Base-by-base conservation (phyloP, 2,113 vertebrate genomes). In the Sinosuthora webbiana region DNA sequence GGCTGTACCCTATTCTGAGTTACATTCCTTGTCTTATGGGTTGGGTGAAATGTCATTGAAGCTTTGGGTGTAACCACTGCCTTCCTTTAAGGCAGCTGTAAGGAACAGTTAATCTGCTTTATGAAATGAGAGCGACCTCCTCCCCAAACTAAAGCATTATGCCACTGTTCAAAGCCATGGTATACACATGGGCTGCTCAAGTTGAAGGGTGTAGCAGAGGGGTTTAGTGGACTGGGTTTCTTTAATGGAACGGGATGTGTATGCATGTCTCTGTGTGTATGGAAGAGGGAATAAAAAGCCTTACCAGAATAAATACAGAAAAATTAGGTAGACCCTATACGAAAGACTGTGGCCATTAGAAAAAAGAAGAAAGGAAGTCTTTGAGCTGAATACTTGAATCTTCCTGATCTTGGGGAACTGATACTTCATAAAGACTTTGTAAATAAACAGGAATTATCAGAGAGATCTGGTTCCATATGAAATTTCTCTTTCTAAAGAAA, bases 101-200 rank as follows among this genome's bases (percentile, higher is more conserved):
- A 94, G 87, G 85, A 91, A 53, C 77, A 84, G 77, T 84, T 91
- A 89, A 87, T 88, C 65, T 78, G 78, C 65, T 95, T 82, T 84
- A 68, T 56, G 73, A 75, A 96, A 56, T 84, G 75, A 84, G 76
- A 89, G 37, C 0, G 6, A 93, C 83, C 81, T 96, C 69, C 87
- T 22, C 77, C 76, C 78, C 87, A 95, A 3, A 73, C 41, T 93
- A 93, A 87, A 94, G 53, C 65, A 5, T 13, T 13, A 15, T 22
- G 9, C 23, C 75, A 11, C 67, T 83, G 27, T 70, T 90, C 64
- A 41, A 94, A 93, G n/a, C 74, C 60, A 28, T 39, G 39, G 62
- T 24, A 30, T 18, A 20, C 8, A n/a, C 30, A 16, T 2, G 49
- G 42, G 23, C 65, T 70, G 42, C 2, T 0, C 73, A 68, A 52